These are phyloP conservation scores for Pipistrellus pygmaeus DNA, from an alignment of 2,797 vertebrate genomes.

Conservation along the genomic window DNA sequence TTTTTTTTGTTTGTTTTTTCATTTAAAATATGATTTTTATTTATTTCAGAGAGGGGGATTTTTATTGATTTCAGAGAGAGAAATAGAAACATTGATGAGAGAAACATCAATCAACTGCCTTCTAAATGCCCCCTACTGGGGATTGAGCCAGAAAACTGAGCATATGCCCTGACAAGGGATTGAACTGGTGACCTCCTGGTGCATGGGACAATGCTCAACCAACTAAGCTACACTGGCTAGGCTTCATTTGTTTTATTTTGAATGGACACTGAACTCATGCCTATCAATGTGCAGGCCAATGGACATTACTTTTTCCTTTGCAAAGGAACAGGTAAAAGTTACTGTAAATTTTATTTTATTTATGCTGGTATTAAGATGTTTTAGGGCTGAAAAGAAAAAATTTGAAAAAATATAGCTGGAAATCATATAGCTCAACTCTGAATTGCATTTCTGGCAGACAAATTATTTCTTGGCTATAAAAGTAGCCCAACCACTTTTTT, in stretches of 20 bases:
- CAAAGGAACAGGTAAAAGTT: conserved; percentile 4
- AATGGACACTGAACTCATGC: background rate
- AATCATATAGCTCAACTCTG: conserved; percentile 17
- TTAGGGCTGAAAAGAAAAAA: conserved; percentile 54
- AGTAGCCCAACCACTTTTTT: conserved; percentile 25
- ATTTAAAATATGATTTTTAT: too few relatives aligned
- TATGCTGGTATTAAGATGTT: conserved; percentile 52
- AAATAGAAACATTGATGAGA: too few relatives aligned
- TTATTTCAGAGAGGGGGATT: too few relatives aligned
- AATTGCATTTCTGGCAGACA: conserved; percentile 5
- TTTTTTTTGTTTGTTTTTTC: too few relatives aligned
- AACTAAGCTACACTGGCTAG: too few relatives aligned
- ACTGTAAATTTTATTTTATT: background rate
- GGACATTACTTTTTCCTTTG: background rate
- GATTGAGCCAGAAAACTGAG: too few relatives aligned
- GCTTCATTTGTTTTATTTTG: background rate
- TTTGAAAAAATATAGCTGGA: conserved; percentile 40
- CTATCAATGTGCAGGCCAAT: background rate
- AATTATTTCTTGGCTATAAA: conserved; percentile 59
- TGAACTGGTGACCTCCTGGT: too few relatives aligned
- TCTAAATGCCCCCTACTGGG: too few relatives aligned
- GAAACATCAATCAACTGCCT: too few relatives aligned
- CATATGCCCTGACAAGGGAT: too few relatives aligned
- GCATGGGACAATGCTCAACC: too few relatives aligned
- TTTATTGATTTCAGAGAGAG: too few relatives aligned